phyloP scores from a whole-genome alignment of 2,888 invertebrate genomes.

The Phyto melanocephala region DNA sequence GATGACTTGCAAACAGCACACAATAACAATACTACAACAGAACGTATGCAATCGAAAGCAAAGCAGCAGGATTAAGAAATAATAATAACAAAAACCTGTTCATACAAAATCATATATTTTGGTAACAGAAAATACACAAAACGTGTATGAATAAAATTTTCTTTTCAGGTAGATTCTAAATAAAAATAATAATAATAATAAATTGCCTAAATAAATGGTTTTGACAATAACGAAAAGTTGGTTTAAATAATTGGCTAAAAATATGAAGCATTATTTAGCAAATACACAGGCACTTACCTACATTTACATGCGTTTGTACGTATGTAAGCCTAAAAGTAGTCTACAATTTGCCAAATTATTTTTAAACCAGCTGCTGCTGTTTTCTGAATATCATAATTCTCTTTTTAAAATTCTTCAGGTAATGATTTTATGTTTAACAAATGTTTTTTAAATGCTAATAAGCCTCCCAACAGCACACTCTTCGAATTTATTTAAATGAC shows the following conservation, averaged over 20 bases:
- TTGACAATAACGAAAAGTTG: background rate
- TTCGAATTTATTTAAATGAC: conserved; percentile 8
- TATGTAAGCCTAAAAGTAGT: background rate
- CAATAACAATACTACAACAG: background rate
- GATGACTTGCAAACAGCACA: background rate
- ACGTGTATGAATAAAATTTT: background rate
- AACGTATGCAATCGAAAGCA: conserved; percentile 16
- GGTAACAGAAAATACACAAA: background rate
- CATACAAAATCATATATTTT: background rate
- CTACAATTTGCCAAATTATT: background rate
- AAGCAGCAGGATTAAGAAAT: background rate
- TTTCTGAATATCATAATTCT: background rate
- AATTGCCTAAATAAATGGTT: conserved; percentile 7
- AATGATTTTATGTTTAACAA: conserved; percentile 19
- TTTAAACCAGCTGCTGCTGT: background rate
- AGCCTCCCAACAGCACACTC: conserved; percentile 8
- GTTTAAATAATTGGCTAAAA: conserved; percentile 10
- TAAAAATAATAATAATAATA: background rate
- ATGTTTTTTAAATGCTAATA: conserved; percentile 19
- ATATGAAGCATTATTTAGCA: background rate
- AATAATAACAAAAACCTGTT: background rate
- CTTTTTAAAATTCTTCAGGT: background rate
- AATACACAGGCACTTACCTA: background rate
- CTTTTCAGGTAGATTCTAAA: background rate
- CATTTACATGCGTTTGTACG: no score